These are phyloP conservation scores for Chlorodrepanis virens DNA, from an alignment of 2,113 vertebrate genomes.

Conservation along the genomic window DNA sequence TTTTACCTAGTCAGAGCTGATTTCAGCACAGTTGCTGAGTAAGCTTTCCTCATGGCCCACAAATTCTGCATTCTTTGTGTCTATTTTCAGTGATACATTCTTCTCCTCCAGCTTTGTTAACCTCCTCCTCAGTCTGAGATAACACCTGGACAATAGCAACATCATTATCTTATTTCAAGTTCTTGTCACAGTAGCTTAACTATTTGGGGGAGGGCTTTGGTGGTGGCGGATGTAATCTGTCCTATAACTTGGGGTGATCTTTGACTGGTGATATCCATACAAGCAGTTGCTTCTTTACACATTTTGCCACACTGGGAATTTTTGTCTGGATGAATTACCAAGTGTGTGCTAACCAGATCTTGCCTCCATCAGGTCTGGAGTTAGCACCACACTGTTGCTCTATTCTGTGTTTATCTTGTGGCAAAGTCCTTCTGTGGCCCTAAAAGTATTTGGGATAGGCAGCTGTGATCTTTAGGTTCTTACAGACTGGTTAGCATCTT, in stretches of 20 bases:
- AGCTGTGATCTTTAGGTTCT: neutral
- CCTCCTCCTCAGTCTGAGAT: neutral
- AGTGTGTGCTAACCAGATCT: neutral
- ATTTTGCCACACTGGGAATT: neutral
- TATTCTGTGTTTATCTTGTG: neutral
- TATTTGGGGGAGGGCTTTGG: neutral
- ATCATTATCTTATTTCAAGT: neutral
- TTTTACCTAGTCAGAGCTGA: neutral
- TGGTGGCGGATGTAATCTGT: neutral
- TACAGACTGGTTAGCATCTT: neutral
- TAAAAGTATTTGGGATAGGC: neutral
- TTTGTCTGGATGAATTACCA: neutral
- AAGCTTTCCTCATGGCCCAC: neutral
- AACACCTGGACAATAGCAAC: rapidly evolving
- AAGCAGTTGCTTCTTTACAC: neutral
- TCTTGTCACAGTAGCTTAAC: neutral
- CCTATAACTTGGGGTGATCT: neutral
- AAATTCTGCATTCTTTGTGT: neutral
- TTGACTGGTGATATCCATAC: neutral
- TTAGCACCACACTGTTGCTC: neutral
- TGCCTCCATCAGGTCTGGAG: rapidly evolving
- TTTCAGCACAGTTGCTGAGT: neutral
- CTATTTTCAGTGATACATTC: neutral
- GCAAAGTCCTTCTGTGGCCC: neutral
- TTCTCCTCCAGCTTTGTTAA: neutral